Percentiles rank a stretch among this genome's conserved stretches.
These are phyloP conservation scores for Hypsopygia costalis DNA, from an alignment of 2,888 invertebrate genomes.

Conservation along the genomic window DNA sequence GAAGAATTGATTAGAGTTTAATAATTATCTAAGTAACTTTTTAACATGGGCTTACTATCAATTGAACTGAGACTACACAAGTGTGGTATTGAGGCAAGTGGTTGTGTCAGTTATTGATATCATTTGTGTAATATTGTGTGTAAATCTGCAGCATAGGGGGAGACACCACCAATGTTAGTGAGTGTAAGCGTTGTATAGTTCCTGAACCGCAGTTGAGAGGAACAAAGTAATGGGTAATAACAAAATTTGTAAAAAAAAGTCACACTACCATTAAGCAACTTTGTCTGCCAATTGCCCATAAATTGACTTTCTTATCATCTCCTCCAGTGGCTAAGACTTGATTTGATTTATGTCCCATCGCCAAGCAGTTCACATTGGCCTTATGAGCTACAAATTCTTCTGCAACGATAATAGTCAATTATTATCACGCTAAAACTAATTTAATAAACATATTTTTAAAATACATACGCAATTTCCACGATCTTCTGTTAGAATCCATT, in stretches of 20 bases:
- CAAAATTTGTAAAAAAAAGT: not conserved
- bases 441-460: not conserved
- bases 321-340: constrained; percentile 96
- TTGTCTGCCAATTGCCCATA: constrained; percentile 97
- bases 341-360: constrained; percentile 94
- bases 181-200: no score
- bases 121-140: no score
- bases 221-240: no score
- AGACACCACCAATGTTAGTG: no score
- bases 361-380: constrained; percentile 92
- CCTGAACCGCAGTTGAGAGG: no score
- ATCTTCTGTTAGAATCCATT: constrained; percentile 83
- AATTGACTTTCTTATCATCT: constrained; percentile 97
- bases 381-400: constrained; percentile 94
- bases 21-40: no score
- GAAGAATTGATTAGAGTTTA: no score
- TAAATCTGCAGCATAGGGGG: no score
- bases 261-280: constrained; percentile 93
- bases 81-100: no score
- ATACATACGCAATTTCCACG: constrained; percentile 91
- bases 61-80: no score
- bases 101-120: no score
- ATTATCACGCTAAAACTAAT: not conserved
- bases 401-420: constrained; percentile 53
- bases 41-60: no score